Evolutionary conservation across 2,888 invertebrate genomes (phyloP).

Genomic region (Epiblema foenella): DNA sequence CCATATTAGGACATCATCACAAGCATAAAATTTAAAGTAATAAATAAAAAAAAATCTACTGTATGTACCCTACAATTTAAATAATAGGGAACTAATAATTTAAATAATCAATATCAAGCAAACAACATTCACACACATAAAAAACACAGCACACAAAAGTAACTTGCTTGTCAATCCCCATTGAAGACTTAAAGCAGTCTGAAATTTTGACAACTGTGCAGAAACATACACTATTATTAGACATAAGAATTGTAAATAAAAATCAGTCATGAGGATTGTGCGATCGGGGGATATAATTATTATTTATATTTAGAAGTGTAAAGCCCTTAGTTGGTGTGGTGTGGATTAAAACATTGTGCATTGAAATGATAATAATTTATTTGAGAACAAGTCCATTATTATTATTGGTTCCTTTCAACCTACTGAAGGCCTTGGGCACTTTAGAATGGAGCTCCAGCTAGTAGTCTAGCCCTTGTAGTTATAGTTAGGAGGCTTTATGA

Average conservation of each 20-base stretch:
- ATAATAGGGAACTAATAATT: not conserved
- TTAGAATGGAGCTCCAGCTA: not conserved
- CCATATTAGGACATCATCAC: too few species aligned
- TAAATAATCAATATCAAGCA: slow-evolving; percentile 2
- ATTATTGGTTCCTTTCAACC: not conserved
- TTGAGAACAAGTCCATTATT: not conserved
- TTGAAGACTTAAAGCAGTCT: slow-evolving; percentile 59
- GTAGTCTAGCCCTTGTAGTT: not conserved
- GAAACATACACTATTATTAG: not conserved
- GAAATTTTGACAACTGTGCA: slow-evolving; percentile 50
- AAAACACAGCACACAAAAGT: slow-evolving; percentile 48
- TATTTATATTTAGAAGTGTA: not conserved
- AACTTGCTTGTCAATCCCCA: slow-evolving; percentile 76
- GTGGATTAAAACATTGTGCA: not conserved
- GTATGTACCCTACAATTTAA: not conserved
- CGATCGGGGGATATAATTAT: too few species aligned
- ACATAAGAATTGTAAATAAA: not conserved
- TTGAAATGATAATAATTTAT: not conserved
- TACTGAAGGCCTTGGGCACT: not conserved
- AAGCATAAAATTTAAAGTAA: too few species aligned
- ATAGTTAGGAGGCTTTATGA: not conserved
- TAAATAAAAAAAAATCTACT: too few species aligned
- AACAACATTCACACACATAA: slow-evolving; percentile 39
- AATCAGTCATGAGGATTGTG: too few species aligned
- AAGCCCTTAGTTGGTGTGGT: not conserved